A percentile compares a stretch with the other conserved stretches of the same genome.
Conservation (phyloP, 2,888 invertebrate species). For the Epirrita christyi region DNA sequence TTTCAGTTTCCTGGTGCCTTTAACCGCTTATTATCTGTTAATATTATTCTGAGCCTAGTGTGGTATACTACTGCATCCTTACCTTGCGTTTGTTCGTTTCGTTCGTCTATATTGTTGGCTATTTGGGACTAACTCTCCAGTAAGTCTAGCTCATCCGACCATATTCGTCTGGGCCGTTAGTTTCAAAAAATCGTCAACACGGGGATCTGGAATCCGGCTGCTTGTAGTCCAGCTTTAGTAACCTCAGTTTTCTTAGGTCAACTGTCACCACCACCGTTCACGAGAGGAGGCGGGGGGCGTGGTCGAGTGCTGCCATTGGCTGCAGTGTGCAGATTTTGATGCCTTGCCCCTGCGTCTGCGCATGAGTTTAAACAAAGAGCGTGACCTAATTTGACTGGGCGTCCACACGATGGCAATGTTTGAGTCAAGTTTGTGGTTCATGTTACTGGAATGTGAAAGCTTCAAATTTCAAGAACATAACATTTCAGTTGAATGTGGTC, state of each 20-base stretch:
- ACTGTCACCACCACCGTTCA: slow-evolving; percentile 29
- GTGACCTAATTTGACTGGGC: slow-evolving; percentile 32
- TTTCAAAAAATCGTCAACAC: too few species aligned
- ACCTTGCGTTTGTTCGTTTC: too few species aligned
- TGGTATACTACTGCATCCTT: too few species aligned
- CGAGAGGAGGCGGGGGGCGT: slow-evolving; percentile 34
- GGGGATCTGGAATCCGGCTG: neutral
- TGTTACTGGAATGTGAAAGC: slow-evolving; percentile 3
- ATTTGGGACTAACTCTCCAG: too few species aligned
- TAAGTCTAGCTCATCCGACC: too few species aligned
- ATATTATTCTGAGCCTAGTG: too few species aligned
- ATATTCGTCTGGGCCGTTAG: too few species aligned
- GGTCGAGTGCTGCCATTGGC: slow-evolving; percentile 44
- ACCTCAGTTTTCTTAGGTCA: slow-evolving; percentile 20
- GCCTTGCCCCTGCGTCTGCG: slow-evolving; percentile 17
- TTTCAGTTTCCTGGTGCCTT: too few species aligned
- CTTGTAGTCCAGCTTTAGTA: slow-evolving; percentile 12
- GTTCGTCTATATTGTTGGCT: neutral
- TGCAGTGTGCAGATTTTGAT: slow-evolving; percentile 26
- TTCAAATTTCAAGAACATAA: neutral
- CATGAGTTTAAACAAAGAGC: slow-evolving; percentile 36
- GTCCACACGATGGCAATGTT: slow-evolving; percentile 17
- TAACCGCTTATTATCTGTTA: too few species aligned
- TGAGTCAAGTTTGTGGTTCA: slow-evolving; percentile 1
- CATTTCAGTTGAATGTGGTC: too few species aligned